These are phyloP conservation scores for Nephotettix cincticeps DNA, from an alignment of 1,140 invertebrate species.

Conservation along the genomic window DNA sequence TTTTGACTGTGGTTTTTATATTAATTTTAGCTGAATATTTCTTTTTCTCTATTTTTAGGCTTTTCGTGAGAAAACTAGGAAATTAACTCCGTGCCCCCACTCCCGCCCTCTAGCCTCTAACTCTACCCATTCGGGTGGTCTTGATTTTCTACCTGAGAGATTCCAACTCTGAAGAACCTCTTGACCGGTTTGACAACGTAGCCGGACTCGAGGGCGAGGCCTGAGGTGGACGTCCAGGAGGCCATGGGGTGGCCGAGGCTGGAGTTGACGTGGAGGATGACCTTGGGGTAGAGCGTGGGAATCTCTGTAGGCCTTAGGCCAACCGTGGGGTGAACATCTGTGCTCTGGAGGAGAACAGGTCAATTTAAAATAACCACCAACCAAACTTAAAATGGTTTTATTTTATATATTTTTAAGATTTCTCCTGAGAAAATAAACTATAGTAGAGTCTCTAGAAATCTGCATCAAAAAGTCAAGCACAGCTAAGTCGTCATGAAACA, in stretches of 20 bases:
- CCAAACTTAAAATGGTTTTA: too few relatives aligned
- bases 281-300: background rate
- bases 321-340: too few relatives aligned
- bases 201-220: background rate
- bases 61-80: background rate
- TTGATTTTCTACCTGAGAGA: background rate
- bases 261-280: background rate
- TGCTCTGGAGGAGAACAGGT: too few relatives aligned
- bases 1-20: background rate
- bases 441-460: too few relatives aligned
- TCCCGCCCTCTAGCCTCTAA: too few relatives aligned
- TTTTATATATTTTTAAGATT: too few relatives aligned
- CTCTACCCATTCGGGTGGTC: too few relatives aligned
- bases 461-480: too few relatives aligned
- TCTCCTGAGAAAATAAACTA: too few relatives aligned
- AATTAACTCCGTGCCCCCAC: slow-evolving; percentile 11
- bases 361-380: too few relatives aligned
- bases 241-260: background rate
- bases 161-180: slow-evolving; percentile 7
- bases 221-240: background rate
- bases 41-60: background rate
- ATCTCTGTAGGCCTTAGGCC: too few relatives aligned
- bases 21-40: background rate
- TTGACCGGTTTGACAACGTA: background rate
- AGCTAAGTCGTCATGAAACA: too few relatives aligned